A percentile compares a stretch with the other conserved stretches of the same genome.
Evolutionary conservation across 2,888 invertebrate species (phyloP).

Genomic region (Euplagia quadripunctaria): DNA sequence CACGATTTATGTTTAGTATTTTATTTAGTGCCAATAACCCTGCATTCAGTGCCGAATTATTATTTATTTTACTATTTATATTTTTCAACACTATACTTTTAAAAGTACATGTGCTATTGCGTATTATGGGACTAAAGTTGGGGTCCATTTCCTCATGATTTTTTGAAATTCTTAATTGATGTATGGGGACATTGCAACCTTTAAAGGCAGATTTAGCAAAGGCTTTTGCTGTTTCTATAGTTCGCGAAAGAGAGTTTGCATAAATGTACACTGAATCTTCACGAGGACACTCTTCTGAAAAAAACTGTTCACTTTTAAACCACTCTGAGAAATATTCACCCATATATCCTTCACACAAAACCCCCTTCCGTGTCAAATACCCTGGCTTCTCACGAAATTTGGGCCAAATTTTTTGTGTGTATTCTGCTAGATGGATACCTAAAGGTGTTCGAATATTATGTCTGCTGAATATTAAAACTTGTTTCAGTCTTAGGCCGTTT

Average conservation of each 20-base stretch:
- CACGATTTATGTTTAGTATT: constrained; percentile 33
- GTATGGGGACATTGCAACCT: constrained; percentile 11
- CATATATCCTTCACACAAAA: constrained; percentile 33
- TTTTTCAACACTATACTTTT: constrained; percentile 22
- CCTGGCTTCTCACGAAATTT: constrained; percentile 8
- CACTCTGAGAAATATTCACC: constrained; percentile 42
- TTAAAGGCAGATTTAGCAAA: constrained; percentile 17
- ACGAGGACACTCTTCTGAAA: constrained; percentile 33
- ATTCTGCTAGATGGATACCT: constrained; percentile 6
- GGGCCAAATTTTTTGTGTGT: constrained; percentile 33
- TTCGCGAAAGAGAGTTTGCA: constrained; percentile 17
- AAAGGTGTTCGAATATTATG: constrained; percentile 40
- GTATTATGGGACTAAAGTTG: constrained; percentile 22
- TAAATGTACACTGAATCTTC: constrained; percentile 28
- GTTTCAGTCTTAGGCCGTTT: constrained; percentile 31
- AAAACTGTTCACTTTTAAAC: constrained; percentile 33
- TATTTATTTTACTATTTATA: constrained; percentile 20
- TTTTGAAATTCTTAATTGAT: not conserved
- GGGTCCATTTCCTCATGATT: constrained; percentile 24
- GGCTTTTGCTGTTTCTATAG: constrained; percentile 15
- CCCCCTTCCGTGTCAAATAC: constrained; percentile 33
- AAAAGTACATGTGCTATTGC: constrained; percentile 11
- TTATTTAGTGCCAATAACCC: constrained; percentile 29
- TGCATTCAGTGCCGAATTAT: constrained; percentile 23
- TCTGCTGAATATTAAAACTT: constrained; percentile 41